Conservation (phyloP, 2,113 vertebrate genomes). For the Nannobrachium achirus region DNA sequence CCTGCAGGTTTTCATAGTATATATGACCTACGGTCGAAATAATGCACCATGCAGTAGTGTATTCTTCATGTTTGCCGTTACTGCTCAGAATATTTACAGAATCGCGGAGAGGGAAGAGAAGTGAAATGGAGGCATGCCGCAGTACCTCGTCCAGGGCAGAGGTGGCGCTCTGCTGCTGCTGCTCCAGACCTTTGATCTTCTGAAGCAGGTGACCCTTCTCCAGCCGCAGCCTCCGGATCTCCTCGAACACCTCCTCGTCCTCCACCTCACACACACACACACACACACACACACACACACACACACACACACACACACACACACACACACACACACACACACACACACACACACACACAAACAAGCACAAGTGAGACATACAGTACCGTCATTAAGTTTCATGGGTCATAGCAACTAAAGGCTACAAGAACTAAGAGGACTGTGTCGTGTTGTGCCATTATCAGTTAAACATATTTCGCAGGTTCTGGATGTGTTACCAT, state of each 20-base stretch:
- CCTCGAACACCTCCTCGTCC: slow-evolving; percentile 90
- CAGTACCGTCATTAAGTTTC: not conserved
- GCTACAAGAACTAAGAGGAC: too few relatives aligned
- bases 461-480: too few relatives aligned
- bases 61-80: too few relatives aligned
- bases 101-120: too few relatives aligned
- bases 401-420: not conserved
- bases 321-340: slow-evolving; percentile 10
- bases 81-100: too few relatives aligned
- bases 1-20: too few relatives aligned
- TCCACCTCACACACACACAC: slow-evolving; percentile 69
- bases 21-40: too few relatives aligned
- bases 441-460: too few relatives aligned
- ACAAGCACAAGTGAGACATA: not conserved
- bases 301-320: slow-evolving; percentile 11
- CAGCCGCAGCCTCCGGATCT: slow-evolving; percentile 88
- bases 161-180: slow-evolving; percentile 83
- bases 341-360: not conserved
- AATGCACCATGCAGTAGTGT: too few relatives aligned
- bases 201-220: slow-evolving; percentile 90
- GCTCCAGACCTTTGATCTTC: slow-evolving; percentile 90
- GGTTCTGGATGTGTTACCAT: too few relatives aligned
- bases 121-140: too few relatives aligned
- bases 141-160: slow-evolving; percentile 80
- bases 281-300: slow-evolving; percentile 1